Conservation (phyloP, 1,140 invertebrate genomes). For the Littorina saxatilis region DNA sequence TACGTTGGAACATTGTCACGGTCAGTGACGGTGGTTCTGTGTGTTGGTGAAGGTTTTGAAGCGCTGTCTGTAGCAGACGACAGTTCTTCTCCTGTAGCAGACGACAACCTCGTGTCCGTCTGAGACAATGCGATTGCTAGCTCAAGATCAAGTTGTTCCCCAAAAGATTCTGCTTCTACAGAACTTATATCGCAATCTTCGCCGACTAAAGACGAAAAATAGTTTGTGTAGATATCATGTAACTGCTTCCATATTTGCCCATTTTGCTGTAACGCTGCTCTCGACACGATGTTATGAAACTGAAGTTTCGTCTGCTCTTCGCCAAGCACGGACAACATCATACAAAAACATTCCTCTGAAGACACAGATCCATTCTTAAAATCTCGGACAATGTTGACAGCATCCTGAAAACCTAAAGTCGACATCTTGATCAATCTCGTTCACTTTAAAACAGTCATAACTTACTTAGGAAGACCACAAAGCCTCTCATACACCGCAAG, state of each 20-base stretch:
- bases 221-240: neutral
- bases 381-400: neutral
- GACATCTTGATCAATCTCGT: neutral
- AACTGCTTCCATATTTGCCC: neutral
- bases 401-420: neutral
- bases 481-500: neutral
- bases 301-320: constrained; percentile 12
- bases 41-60: too few species aligned
- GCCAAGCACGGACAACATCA: constrained; percentile 13
- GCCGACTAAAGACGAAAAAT: neutral
- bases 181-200: neutral
- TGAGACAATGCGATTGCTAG: neutral
- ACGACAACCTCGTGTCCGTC: neutral
- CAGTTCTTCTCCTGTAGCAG: neutral
- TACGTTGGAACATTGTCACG: neutral
- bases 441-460: too few species aligned
- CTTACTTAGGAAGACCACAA: neutral
- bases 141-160: constrained; percentile 13
- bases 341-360: constrained; percentile 17
- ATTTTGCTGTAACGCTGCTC: neutral
- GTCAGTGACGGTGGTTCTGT: too few species aligned
- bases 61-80: neutral
- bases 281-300: constrained; percentile 1
- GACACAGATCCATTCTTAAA: neutral
- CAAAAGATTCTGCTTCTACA: neutral